Evolutionary conservation across 2,113 vertebrate genomes (phyloP), one percentile per base, ranked within the genome.

Genomic region (Otocyon megalotis): DNA sequence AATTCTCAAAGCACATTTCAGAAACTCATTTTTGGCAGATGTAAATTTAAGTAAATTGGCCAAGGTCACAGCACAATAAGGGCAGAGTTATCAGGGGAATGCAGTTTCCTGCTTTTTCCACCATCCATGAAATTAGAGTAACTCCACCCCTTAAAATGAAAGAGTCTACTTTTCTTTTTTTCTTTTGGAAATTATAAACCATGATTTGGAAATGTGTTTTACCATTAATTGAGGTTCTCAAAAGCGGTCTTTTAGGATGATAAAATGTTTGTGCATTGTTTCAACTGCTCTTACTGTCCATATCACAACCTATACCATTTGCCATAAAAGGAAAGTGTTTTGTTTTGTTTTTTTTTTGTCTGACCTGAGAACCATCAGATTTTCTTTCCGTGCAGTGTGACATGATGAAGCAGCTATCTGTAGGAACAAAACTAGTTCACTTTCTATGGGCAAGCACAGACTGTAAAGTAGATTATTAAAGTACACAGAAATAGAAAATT

Each of bases 401-500:
- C 96, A 88, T 88, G 87, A 94, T 97, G 85, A 97, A 97, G 96
- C 96, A 97, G 58, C 95, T 95, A 92, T 76, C 87, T 65, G 91
- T 93, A 83, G 74, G 67, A 93, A 83, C 71, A 97, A 85, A 97
- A 94, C 92, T 97, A 89, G 96, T 96, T 97, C 94, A 88, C 90
- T 97, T 97, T 96, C 95, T 90, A 62, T 88, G 81, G 60, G 90
- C 92, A 97, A 94, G 97, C 93, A 94, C 92, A 97, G 97, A 97
- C 98, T 97, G 92, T 96, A 98, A 98, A 97, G 97, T 97, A 98
- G 93, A 98, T 98, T 98, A 98, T 98, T 98, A 98, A 98, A 98
- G 98, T 98, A 98, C 98, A 98, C 96, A 98, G 98, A 98, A 98
- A 98, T 97, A 98, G 97, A 98, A 99, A 98, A 98, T 98, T 98